phyloP scores from a whole-genome alignment of 2,797 vertebrate genomes.

The Halcyon badia region DNA sequence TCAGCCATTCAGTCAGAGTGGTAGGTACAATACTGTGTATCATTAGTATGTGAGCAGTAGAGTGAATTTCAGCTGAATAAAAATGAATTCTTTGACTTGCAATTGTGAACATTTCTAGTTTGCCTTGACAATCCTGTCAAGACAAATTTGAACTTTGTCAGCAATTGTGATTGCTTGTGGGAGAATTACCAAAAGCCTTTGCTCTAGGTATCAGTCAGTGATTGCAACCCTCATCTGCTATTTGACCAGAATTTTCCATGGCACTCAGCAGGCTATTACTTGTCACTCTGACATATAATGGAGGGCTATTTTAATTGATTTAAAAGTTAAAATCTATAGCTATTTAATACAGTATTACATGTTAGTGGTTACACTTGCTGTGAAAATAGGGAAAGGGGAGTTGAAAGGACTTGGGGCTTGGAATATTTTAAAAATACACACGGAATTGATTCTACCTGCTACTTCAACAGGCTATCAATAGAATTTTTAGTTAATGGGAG shows the following conservation, averaged over 20 bases:
- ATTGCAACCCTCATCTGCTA: slow-evolving; percentile 73
- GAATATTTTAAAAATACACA: slow-evolving; percentile 5
- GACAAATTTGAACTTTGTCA: slow-evolving; percentile 73
- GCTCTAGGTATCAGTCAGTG: slow-evolving; percentile 75
- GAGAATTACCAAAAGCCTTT: slow-evolving; percentile 51
- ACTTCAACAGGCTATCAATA: neutral
- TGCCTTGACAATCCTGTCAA: slow-evolving; percentile 71
- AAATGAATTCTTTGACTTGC: slow-evolving; percentile 54
- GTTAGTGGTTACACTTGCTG: slow-evolving; percentile 26
- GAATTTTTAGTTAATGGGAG: neutral
- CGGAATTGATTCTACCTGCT: neutral
- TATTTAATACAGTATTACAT: slow-evolving; percentile 45
- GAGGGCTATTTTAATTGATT: slow-evolving; percentile 69
- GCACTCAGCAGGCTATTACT: slow-evolving; percentile 75
- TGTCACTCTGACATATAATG: slow-evolving; percentile 67
- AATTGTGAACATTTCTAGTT: slow-evolving; percentile 62
- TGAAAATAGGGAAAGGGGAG: slow-evolving; percentile 14
- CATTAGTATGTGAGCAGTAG: slow-evolving; percentile 56
- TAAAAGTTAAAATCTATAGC: slow-evolving; percentile 59
- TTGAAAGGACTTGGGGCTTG: neutral
- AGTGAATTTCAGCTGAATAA: slow-evolving; percentile 57
- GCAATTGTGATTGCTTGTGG: slow-evolving; percentile 58
- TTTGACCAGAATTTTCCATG: slow-evolving; percentile 78
- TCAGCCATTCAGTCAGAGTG: neutral
- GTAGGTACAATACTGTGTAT: slow-evolving; percentile 1